phyloP scores from a whole-genome alignment of 2,888 invertebrate genomes.

The Taenaris catops region DNA sequence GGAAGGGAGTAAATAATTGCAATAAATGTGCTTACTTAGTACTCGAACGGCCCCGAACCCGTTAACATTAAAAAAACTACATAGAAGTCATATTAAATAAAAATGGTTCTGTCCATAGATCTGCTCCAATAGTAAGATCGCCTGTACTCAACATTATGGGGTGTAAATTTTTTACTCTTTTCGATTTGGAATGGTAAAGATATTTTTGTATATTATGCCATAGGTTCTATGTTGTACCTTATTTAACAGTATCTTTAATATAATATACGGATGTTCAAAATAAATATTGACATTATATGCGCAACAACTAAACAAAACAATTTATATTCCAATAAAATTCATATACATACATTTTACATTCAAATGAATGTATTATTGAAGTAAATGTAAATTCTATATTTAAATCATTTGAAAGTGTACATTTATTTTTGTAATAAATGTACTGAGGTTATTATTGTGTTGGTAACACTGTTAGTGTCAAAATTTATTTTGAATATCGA shows the following conservation, averaged over 20 bases:
- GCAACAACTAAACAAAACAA: too few relatives aligned
- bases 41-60: too few relatives aligned
- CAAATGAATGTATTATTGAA: background rate
- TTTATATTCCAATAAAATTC: too few relatives aligned
- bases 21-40: too few relatives aligned
- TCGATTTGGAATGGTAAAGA: background rate
- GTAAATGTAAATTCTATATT: background rate
- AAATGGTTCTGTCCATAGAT: too few relatives aligned
- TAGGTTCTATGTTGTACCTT: conserved; percentile 15
- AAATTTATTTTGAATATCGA: conserved; percentile 26
- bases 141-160: too few relatives aligned
- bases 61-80: too few relatives aligned
- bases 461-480: conserved; percentile 6
- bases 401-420: background rate
- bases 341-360: background rate
- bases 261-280: conserved; percentile 34
- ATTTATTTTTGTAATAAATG: conserved; percentile 2
- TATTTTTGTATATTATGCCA: conserved; percentile 18
- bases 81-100: too few relatives aligned
- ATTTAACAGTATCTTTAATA: conserved; percentile 51
- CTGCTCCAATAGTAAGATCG: too few relatives aligned
- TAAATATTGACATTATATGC: conserved; percentile 49
- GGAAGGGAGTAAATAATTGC: too few relatives aligned
- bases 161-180: too few relatives aligned
- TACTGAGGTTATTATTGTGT: background rate